Evolutionary conservation across 2,888 invertebrate species (phyloP).

Genomic region (Odontomyia ornata): DNA sequence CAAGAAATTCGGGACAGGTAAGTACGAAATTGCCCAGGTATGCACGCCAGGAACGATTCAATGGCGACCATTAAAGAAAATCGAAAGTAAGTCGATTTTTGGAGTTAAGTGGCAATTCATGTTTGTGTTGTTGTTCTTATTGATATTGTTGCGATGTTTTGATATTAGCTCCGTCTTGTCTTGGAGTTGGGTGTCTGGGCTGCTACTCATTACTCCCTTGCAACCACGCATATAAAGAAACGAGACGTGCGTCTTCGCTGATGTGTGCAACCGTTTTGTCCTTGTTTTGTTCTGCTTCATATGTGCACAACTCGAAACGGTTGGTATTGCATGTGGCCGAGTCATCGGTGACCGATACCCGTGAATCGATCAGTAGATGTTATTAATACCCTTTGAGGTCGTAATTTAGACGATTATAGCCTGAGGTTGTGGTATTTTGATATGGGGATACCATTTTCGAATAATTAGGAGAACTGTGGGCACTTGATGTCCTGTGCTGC

Average conservation of each 20-base stretch:
- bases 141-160: slow-evolving; percentile 27
- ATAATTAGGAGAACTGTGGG: neutral
- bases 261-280: slow-evolving; percentile 17
- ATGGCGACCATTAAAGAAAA: slow-evolving; percentile 37
- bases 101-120: slow-evolving; percentile 36
- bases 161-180: neutral
- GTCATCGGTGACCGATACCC: slow-evolving; percentile 37
- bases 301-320: too few relatives aligned
- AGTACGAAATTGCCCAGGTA: neutral
- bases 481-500: neutral
- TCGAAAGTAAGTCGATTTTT: slow-evolving; percentile 41
- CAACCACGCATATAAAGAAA: neutral
- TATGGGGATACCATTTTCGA: slow-evolving; percentile 7
- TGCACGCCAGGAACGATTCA: slow-evolving; percentile 1
- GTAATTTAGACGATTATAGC: slow-evolving; percentile 46
- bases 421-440: neutral
- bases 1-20: slow-evolving; percentile 19
- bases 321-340: slow-evolving; percentile 25
- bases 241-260: neutral
- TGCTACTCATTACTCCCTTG: neutral
- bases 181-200: neutral
- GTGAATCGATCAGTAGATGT: slow-evolving; percentile 44
- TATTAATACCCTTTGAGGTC: slow-evolving; percentile 47
- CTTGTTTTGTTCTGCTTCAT: slow-evolving; percentile 27
- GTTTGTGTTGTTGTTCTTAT: slow-evolving; percentile 25